Evolutionary conservation across 2,797 vertebrate species (phyloP), one percentile per base, ranked within the genome.

Genomic region (Pipistrellus kuhlii): DNA sequence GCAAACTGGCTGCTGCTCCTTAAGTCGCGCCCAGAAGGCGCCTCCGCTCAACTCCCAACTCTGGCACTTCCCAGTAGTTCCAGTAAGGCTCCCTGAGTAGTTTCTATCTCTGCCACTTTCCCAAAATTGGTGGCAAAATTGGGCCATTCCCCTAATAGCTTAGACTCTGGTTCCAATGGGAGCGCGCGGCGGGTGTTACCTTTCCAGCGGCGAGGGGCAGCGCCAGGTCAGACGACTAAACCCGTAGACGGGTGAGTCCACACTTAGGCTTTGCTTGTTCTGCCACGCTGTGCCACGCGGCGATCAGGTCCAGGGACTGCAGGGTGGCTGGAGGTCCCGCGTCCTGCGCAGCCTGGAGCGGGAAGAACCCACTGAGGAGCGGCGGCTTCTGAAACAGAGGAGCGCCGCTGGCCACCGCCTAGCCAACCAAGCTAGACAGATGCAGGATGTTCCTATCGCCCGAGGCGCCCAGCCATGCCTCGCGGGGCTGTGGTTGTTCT

Each of bases 111-210:
- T 27, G 30, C 20, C 66, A 88, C 41, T 75, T 80, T 84, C 41
- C 57, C 51, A 27, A 66, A 68, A 35, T 66, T 57, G 21, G 21
- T 69, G 68, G 48, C 51, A 73, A 91, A 94, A 69, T 11, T 57
- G 14, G 8, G 27, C 41, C 15, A 0, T 66, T 81, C 59, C 38
- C 27, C 30, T 30, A 48, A 17, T 5, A 1, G 57, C 2, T 0
- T 30, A 62, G 13, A 53, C 32, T 30, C 27, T 18, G 23, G 5
- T 30, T 86, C 13, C 0, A 41, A 18, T 35, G 13, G 18, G 68
- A 89, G 76, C 21, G 4, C 18, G 41, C 23, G 73, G 10, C 21
- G 1, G 55, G 51, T 69, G 41, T 69, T 93, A 86, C 91, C 81
- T 76, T 90, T 30, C 20, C 3, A 53, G 59, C 20, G 7, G 12